Percentiles rank a stretch among this genome's conserved stretches.
These are phyloP conservation scores for Argya squamiceps DNA, from an alignment of 2,797 vertebrate species.

Conservation along the genomic window DNA sequence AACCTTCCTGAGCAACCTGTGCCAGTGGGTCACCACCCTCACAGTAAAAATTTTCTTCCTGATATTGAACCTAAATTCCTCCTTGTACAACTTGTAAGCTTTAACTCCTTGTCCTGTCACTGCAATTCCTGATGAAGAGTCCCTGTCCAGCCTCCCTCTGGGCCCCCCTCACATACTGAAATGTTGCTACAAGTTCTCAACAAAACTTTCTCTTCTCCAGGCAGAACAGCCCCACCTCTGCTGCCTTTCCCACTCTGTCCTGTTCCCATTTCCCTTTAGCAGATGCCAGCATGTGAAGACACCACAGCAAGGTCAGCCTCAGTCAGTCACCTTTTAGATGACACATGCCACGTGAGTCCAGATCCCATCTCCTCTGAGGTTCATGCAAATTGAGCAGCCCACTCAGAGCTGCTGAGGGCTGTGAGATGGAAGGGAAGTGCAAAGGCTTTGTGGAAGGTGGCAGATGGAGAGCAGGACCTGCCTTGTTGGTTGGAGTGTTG, in stretches of 20 bases:
- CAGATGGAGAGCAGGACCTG: conserved; percentile 6
- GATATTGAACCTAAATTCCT: background rate
- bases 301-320: background rate
- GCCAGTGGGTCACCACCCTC: background rate
- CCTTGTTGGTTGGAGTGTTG: background rate
- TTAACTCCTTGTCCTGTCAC: background rate
- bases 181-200: background rate
- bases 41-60: background rate
- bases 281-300: background rate
- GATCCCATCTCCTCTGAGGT: background rate
- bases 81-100: background rate
- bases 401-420: background rate
- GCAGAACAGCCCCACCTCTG: background rate
- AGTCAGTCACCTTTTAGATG: background rate
- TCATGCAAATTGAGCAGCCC: background rate
- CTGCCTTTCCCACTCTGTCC: background rate
- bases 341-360: background rate
- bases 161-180: background rate
- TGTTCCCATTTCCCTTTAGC: background rate
- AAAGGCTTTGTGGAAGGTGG: background rate
- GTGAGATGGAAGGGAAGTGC: background rate
- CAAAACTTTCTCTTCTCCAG: background rate
- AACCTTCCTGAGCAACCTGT: background rate
- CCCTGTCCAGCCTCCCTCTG: background rate
- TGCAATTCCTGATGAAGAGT: background rate